Conservation (phyloP, 2,888 invertebrate genomes). For the Acanthococcus lagerstroemiae region DNA sequence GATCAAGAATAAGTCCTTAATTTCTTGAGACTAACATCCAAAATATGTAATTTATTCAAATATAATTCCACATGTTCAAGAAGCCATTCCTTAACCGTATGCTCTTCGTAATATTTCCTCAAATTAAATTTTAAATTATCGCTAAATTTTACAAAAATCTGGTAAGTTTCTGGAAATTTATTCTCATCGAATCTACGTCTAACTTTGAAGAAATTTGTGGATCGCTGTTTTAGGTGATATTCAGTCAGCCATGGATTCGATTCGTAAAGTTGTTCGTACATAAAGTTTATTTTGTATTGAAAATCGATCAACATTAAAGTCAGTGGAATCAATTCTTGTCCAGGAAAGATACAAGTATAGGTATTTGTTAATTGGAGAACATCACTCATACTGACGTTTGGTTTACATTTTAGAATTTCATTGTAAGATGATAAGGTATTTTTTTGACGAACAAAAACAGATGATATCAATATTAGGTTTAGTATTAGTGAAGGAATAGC, state of each 20-base stretch:
- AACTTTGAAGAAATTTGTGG: conserved; percentile 43
- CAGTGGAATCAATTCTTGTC: not conserved
- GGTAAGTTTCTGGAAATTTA: not conserved
- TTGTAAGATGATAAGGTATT: not conserved
- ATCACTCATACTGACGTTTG: no score
- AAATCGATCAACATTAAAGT: not conserved
- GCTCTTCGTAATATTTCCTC: conserved; percentile 39
- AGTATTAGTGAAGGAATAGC: conserved; percentile 42
- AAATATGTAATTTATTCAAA: conserved; percentile 38
- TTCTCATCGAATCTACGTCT: not conserved
- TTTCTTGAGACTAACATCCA: no score
- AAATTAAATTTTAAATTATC: conserved; percentile 41
- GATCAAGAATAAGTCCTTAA: no score
- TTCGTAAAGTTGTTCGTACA: conserved; percentile 1
- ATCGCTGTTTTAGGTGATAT: conserved; percentile 44
- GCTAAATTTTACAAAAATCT: not conserved
- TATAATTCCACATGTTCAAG: conserved; percentile 41
- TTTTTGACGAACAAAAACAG: not conserved
- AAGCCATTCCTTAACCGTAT: conserved; percentile 42
- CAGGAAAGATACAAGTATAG: not conserved
- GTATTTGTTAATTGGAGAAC: not conserved
- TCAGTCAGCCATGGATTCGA: conserved; percentile 45
- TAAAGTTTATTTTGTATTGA: not conserved
- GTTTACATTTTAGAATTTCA: conserved; percentile 44
- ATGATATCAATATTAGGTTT: conserved; percentile 37